Percentiles rank a stretch among this genome's conserved stretches.
Conservation (phyloP, 2,797 vertebrate species). For the Cynodonichthys magdalenae region DNA sequence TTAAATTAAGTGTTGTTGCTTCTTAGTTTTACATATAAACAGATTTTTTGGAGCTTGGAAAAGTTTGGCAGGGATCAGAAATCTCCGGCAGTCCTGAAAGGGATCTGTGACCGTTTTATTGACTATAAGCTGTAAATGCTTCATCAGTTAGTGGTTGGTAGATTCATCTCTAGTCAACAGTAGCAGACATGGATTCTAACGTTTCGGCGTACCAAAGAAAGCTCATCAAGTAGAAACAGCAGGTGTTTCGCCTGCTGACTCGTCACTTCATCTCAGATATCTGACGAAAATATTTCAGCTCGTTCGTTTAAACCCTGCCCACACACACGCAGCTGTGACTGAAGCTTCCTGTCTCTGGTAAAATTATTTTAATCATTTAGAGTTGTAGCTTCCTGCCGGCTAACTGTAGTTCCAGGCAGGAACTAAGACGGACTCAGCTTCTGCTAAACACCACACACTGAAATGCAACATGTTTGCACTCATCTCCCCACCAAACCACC, state of each 20-base stretch:
- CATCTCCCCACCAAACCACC: conserved; percentile 17
- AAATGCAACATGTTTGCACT: conserved; percentile 54
- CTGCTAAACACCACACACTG: conserved; percentile 49
- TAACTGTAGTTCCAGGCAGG: conserved; percentile 83
- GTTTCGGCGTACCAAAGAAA: background rate
- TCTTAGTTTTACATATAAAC: too few species aligned
- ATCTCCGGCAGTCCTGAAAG: too few species aligned
- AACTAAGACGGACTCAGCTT: conserved; percentile 19
- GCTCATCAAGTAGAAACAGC: conserved; percentile 12
- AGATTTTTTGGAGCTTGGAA: too few species aligned
- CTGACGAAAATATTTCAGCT: conserved; percentile 39
- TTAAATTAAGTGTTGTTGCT: too few species aligned
- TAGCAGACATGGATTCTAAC: background rate
- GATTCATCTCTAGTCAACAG: background rate
- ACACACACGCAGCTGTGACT: conserved; percentile 2
- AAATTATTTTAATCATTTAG: conserved; percentile 81
- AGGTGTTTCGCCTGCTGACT: conserved; percentile 57
- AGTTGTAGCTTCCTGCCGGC: conserved; percentile 80
- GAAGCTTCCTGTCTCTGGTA: conserved; percentile 28
- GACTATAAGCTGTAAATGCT: background rate
- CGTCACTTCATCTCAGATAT: conserved; percentile 42
- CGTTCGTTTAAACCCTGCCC: conserved; percentile 5
- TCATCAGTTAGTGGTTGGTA: background rate
- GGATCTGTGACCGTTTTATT: too few species aligned
- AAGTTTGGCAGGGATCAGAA: too few species aligned